These are phyloP conservation scores for Zaprionus ghesquierei DNA, from an alignment of 1,140 invertebrate genomes.

Conservation along the genomic window DNA sequence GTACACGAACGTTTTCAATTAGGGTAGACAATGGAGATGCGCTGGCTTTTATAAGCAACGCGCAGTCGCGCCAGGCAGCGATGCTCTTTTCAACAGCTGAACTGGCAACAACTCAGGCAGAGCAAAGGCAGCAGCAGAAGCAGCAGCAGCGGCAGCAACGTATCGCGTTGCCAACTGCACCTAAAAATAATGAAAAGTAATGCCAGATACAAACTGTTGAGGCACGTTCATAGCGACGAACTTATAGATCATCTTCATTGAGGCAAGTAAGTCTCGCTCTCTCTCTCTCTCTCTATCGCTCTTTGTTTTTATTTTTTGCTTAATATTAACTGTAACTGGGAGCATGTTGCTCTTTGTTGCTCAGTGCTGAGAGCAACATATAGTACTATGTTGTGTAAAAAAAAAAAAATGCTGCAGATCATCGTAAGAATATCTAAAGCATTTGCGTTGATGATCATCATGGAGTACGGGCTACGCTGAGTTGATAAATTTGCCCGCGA, in stretches of 20 bases:
- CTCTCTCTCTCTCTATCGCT: slow-evolving; percentile 4
- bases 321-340: slow-evolving; percentile 34
- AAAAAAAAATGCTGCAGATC: slow-evolving; percentile 73
- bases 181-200: slow-evolving; percentile 52
- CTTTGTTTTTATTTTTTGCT: slow-evolving; percentile 3
- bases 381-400: slow-evolving; percentile 65
- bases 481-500: slow-evolving; percentile 26
- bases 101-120: slow-evolving; percentile 9
- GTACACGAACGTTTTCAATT: slow-evolving; percentile 82
- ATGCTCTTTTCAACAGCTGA: slow-evolving; percentile 32
- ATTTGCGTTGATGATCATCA: slow-evolving; percentile 9
- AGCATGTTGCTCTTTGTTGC: slow-evolving; percentile 32
- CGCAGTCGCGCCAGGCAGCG: slow-evolving; percentile 34
- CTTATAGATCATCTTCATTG: slow-evolving; percentile 73
- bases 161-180: slow-evolving; percentile 72
- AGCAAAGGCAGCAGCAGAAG: background rate
- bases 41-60: slow-evolving; percentile 81
- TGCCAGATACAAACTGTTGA: slow-evolving; percentile 59
- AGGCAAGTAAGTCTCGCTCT: slow-evolving; percentile 5
- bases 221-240: slow-evolving; percentile 64
- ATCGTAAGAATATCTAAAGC: slow-evolving; percentile 31
- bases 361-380: slow-evolving; percentile 17
- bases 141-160: slow-evolving; percentile 4
- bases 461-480: background rate
- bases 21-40: slow-evolving; percentile 82